Evolutionary conservation across 2,797 vertebrate genomes (phyloP).

Genomic region (Takifugu rubripes): DNA sequence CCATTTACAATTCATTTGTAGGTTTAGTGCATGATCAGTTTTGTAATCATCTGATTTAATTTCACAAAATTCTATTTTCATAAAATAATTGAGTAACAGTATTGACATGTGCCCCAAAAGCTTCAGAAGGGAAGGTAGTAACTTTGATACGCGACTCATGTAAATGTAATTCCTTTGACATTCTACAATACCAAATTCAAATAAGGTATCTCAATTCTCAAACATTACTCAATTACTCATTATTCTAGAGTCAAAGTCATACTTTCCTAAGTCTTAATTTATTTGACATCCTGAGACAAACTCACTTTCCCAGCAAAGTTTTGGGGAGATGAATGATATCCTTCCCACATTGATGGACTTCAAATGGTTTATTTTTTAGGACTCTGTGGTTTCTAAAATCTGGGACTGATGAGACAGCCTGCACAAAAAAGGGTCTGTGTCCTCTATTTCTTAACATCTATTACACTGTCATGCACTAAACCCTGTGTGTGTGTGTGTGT

Average conservation of each 20-base stretch:
- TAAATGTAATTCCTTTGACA: too few relatives aligned
- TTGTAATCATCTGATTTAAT: conserved; percentile 38
- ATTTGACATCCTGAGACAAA: conserved; percentile 27
- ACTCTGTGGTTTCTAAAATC: conserved; percentile 86
- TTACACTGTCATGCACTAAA: conserved; percentile 82
- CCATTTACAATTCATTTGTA: conserved; percentile 30
- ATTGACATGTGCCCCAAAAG: conserved; percentile 57
- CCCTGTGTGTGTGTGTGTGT: conserved; percentile 39
- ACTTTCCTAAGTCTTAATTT: background rate
- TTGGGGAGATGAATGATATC: conserved; percentile 52
- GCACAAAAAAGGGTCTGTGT: conserved; percentile 80
- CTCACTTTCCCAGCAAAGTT: conserved; percentile 64
- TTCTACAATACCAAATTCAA: background rate
- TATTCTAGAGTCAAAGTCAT: background rate
- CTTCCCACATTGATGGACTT: conserved; percentile 60
- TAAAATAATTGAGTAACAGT: conserved; percentile 49
- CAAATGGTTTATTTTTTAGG: conserved; percentile 83
- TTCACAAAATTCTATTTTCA: conserved; percentile 39
- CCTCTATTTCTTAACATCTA: conserved; percentile 72
- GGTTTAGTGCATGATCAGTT: conserved; percentile 79
- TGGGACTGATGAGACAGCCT: conserved; percentile 82
- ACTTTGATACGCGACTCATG: too few relatives aligned
- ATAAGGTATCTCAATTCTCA: background rate
- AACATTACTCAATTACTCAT: too few relatives aligned
- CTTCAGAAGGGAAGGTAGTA: conserved; percentile 38